A percentile compares a stretch with the other conserved stretches of the same genome.
These are phyloP conservation scores for Jacana jacana DNA, from an alignment of 2,113 vertebrate species.

Conservation along the genomic window DNA sequence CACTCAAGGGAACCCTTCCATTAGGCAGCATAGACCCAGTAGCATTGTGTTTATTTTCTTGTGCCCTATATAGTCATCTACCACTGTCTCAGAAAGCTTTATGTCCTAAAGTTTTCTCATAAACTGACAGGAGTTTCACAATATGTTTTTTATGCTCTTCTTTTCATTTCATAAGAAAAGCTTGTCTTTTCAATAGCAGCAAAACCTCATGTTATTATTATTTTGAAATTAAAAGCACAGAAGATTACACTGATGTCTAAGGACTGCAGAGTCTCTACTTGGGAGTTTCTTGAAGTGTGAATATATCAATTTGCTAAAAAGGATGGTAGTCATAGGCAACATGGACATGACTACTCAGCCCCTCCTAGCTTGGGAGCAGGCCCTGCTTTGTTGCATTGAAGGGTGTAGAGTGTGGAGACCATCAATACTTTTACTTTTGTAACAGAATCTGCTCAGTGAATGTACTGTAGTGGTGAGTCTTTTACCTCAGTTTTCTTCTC, in stretches of 20 bases:
- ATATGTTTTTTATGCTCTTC: not conserved
- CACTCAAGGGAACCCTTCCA: not conserved
- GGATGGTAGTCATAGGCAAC: no score
- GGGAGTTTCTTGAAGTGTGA: not conserved
- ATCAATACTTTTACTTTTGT: not conserved
- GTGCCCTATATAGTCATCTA: not conserved
- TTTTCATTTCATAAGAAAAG: not conserved
- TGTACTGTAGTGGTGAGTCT: not conserved
- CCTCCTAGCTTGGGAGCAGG: not conserved
- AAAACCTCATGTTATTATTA: not conserved
- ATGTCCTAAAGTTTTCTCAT: not conserved
- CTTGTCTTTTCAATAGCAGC: fast-evolving
- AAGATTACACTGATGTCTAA: not conserved
- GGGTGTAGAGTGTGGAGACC: not conserved
- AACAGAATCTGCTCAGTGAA: not conserved
- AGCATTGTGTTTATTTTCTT: not conserved
- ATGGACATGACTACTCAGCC: not conserved
- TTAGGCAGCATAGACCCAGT: not conserved
- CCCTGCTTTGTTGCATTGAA: not conserved
- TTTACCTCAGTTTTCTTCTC: not conserved
- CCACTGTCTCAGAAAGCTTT: not conserved
- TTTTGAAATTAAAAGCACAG: not conserved
- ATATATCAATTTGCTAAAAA: not conserved
- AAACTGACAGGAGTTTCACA: not conserved
- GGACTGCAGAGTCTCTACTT: not conserved